A percentile compares a stretch with the other conserved stretches of the same genome.
Evolutionary conservation across 2,888 invertebrate species (phyloP).

Genomic region (Scrobipalpa costella): DNA sequence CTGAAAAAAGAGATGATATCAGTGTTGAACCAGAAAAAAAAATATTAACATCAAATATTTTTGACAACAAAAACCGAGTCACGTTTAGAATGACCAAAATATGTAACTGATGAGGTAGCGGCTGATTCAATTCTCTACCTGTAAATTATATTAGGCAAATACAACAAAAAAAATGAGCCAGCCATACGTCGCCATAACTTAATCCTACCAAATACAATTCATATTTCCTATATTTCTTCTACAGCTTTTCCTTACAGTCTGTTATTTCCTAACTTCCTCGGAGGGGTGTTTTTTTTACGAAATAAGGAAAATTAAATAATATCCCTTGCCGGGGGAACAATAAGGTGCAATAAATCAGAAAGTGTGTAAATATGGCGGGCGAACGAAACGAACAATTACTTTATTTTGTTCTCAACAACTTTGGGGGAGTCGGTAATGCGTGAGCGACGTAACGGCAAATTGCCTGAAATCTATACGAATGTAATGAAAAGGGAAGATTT

Average conservation of each 20-base stretch:
- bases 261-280: slow-evolving; percentile 9
- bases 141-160: too few species aligned
- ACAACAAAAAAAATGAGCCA: neutral
- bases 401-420: slow-evolving; percentile 17
- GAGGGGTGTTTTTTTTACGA: slow-evolving; percentile 21
- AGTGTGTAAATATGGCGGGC: slow-evolving; percentile 26
- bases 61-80: too few species aligned
- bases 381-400: slow-evolving; percentile 21
- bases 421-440: slow-evolving; percentile 16
- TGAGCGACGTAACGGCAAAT: slow-evolving; percentile 16
- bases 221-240: neutral
- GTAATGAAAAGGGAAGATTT: too few species aligned
- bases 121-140: too few species aligned
- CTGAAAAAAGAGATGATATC: too few species aligned
- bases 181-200: neutral
- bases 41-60: too few species aligned
- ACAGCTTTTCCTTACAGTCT: neutral
- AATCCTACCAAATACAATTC: neutral
- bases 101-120: too few species aligned
- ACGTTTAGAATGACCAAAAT: too few species aligned
- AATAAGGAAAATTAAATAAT: slow-evolving; percentile 30
- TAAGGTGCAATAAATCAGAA: slow-evolving; percentile 29
- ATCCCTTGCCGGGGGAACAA: slow-evolving; percentile 24
- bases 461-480: neutral
- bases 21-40: too few species aligned